phyloP scores from a whole-genome alignment of 2,113 vertebrate genomes.

The Ammospiza caudacuta region DNA sequence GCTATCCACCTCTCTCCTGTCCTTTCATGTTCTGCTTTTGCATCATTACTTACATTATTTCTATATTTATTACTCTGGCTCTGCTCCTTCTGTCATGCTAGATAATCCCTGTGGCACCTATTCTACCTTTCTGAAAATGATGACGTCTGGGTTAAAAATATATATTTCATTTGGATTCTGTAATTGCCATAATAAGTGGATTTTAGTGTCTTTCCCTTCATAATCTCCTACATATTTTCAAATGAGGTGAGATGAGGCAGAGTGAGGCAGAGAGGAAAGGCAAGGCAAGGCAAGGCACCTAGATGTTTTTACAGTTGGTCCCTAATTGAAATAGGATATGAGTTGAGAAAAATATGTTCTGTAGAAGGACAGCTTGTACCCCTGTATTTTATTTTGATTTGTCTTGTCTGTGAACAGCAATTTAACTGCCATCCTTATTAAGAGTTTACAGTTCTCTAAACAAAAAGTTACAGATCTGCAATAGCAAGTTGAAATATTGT shows the following conservation, averaged over 20 bases:
- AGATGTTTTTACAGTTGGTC: background rate
- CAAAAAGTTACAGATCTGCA: background rate
- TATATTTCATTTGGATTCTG: background rate
- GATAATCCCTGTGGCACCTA: background rate
- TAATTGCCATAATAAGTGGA: background rate
- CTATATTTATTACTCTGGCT: background rate
- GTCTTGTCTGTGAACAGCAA: background rate
- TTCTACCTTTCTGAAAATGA: background rate
- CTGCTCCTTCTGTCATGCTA: background rate
- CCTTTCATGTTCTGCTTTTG: background rate
- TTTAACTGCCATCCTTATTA: background rate
- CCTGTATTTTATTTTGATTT: background rate
- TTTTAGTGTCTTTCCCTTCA: background rate
- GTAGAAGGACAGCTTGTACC: background rate
- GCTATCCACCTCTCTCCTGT: background rate
- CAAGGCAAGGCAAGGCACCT: background rate
- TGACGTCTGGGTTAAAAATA: background rate
- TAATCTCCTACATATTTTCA: background rate
- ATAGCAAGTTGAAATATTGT: background rate
- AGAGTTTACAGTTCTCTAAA: background rate
- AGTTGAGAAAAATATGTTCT: background rate
- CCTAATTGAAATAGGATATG: background rate
- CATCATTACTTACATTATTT: background rate
- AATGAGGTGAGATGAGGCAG: fast-evolving
- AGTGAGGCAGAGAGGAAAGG: background rate